A percentile compares a stretch with the other conserved stretches of the same genome.
Evolutionary conservation across 2,113 vertebrate genomes (phyloP).

Genomic region (Chaetodon trifascialis): DNA sequence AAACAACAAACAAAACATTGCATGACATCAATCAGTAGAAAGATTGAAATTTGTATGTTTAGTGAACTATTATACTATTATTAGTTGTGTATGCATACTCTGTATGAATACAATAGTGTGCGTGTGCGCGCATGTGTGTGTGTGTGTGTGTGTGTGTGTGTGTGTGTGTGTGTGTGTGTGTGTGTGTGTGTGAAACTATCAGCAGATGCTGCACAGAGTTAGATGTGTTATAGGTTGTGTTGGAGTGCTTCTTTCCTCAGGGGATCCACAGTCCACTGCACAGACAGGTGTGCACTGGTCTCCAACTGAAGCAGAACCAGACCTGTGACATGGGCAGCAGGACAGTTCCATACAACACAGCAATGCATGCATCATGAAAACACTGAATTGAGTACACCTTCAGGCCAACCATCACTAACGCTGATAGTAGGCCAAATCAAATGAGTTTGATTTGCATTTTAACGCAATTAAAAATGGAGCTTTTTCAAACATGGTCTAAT

Average conservation of each 20-base stretch:
- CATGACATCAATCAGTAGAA: too few relatives aligned
- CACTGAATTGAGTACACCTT: not conserved
- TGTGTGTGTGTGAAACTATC: constrained; percentile 5
- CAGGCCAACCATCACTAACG: not conserved
- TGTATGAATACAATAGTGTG: too few relatives aligned
- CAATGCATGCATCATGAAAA: not conserved
- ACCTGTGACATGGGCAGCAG: constrained; percentile 15
- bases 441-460: too few relatives aligned
- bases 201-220: constrained; percentile 15
- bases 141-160: not conserved
- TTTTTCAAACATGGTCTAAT: not conserved
- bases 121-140: too few relatives aligned
- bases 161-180: not conserved
- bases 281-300: constrained; percentile 25
- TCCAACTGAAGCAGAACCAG: constrained; percentile 34
- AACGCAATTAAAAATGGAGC: not conserved
- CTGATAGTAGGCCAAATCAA: too few relatives aligned
- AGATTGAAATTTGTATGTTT: too few relatives aligned
- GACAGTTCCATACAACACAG: not conserved
- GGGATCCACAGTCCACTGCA: constrained; percentile 37
- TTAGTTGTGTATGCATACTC: too few relatives aligned
- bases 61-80: too few relatives aligned
- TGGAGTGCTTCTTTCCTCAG: not conserved
- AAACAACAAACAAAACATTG: too few relatives aligned
- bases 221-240: not conserved